Evolutionary conservation across 1,140 invertebrate genomes (phyloP), one percentile per base, ranked within the genome.

Genomic region (Propsilocerus akamusi): DNA sequence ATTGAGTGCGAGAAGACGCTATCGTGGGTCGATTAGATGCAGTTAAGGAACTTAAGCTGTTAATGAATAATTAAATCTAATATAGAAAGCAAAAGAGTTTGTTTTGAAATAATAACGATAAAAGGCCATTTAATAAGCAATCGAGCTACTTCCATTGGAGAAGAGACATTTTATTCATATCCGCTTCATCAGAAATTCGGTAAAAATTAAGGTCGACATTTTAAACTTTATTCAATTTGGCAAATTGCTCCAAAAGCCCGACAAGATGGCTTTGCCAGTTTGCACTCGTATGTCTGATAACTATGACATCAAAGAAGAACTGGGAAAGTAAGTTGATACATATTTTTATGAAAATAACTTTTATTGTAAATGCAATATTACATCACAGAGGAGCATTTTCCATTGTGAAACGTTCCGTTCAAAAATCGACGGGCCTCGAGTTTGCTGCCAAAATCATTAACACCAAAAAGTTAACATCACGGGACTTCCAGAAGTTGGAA

Each of bases 391-490:
- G 97, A 60, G 97, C 97, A 56, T 99, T 99, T 76, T 99, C 96
- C 47, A 93, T 99, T 59, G 97, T 99, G 41, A 82, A 93, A 72
- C 77, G 94, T 81, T 99, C 96, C 73, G 93, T 99, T 59, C 95
- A 99, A 70, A 98, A 97, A 73, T 85, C 87, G 28, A 93, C 92
- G 51, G 89, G 89, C 55, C 78, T 92, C 65, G 97, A 99, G 73
- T 99, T 98, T 74, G 97, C 97, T 53, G 96, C 97, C 57, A 99
- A 99, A 83, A 99, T 99, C 58, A 99, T 99, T 68, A 99, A 99
- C 69, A 99, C 96, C 56, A 98, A 98, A 75, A 99, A 98, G 75
- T 77, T 99, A 58, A 96, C 94, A 49, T 83, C 93, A 53, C 83
- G 96, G 84, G 96, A 99, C 78, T 98, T 98, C 68, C 95, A 99